These are phyloP conservation scores for Garrulus glandarius DNA, from an alignment of 2,797 vertebrate genomes.

Conservation along the genomic window DNA sequence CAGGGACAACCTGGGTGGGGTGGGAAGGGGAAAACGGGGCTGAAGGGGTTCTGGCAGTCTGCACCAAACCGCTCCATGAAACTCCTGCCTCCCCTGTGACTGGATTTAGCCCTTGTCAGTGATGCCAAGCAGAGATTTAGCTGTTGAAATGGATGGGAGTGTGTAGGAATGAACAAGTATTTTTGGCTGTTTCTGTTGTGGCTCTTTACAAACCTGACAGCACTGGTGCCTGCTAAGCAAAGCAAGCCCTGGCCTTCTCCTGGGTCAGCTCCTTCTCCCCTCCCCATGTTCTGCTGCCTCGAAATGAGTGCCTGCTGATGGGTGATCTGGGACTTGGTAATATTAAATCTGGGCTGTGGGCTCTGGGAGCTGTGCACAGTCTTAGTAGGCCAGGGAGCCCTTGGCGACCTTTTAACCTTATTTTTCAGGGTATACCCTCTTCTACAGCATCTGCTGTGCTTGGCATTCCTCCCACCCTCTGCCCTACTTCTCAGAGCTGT, in stretches of 20 bases:
- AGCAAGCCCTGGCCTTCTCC: neutral
- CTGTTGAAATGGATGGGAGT: neutral
- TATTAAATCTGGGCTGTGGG: neutral
- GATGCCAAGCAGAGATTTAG: neutral
- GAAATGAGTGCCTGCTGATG: neutral
- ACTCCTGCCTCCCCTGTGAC: neutral
- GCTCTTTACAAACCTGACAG: neutral
- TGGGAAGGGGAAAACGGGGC: neutral
- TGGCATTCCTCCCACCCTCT: neutral
- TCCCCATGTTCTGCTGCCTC: accelerated
- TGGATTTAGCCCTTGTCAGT: neutral
- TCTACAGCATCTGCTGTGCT: neutral
- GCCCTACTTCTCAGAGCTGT: neutral
- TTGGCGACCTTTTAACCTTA: neutral
- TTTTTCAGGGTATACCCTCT: neutral
- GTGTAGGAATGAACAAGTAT: neutral
- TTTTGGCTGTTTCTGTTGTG: neutral
- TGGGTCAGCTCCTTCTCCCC: neutral
- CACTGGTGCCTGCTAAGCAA: neutral
- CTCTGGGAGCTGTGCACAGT: neutral
- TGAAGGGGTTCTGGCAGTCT: neutral
- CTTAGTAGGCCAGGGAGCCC: neutral
- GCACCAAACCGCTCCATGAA: neutral
- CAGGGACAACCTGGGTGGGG: neutral
- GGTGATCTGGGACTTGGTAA: neutral